A percentile compares a stretch with the other conserved stretches of the same genome.
phyloP scores from a whole-genome alignment of 2,113 vertebrate species.

The Charina bottae region DNA sequence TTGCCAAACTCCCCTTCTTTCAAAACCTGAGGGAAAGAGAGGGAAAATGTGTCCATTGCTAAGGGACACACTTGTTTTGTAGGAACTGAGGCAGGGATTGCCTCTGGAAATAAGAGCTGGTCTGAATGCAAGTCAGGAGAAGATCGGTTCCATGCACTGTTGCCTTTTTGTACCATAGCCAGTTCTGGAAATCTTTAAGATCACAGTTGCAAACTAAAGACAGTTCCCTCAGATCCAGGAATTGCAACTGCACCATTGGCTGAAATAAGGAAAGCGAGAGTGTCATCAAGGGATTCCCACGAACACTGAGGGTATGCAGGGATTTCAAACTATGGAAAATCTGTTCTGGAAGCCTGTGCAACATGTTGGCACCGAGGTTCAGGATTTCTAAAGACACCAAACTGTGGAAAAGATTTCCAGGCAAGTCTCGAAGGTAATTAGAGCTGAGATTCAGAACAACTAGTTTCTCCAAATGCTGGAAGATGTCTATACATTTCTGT shows the following conservation, averaged over 20 bases:
- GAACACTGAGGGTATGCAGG: conserved; percentile 32
- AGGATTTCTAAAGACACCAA: conserved; percentile 28
- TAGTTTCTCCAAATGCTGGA: conserved; percentile 33
- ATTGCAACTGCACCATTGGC: conserved; percentile 2
- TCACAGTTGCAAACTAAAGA: conserved; percentile 39
- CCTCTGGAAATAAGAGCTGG: not conserved
- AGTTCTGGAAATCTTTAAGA: conserved; percentile 4
- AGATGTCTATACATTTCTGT: conserved; percentile 30
- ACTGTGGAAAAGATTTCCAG: conserved; percentile 21
- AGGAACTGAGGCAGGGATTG: conserved; percentile 18
- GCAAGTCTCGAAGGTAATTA: conserved; percentile 25
- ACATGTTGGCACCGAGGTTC: conserved; percentile 38
- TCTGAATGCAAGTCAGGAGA: not conserved
- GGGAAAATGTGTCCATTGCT: not conserved
- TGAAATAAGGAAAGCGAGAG: conserved; percentile 9
- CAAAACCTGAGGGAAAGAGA: not conserved
- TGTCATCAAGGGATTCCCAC: conserved; percentile 38
- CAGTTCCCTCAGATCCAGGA: conserved; percentile 29
- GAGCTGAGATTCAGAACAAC: conserved; percentile 28
- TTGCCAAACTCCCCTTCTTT: not conserved
- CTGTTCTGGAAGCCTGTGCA: conserved; percentile 17
- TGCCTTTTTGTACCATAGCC: conserved; percentile 8
- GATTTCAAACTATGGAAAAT: conserved; percentile 26
- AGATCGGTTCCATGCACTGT: not conserved
- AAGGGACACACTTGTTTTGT: not conserved